Base-by-base conservation (phyloP, 2,113 vertebrate genomes). In the Aspiorhynchus laticeps region DNA sequence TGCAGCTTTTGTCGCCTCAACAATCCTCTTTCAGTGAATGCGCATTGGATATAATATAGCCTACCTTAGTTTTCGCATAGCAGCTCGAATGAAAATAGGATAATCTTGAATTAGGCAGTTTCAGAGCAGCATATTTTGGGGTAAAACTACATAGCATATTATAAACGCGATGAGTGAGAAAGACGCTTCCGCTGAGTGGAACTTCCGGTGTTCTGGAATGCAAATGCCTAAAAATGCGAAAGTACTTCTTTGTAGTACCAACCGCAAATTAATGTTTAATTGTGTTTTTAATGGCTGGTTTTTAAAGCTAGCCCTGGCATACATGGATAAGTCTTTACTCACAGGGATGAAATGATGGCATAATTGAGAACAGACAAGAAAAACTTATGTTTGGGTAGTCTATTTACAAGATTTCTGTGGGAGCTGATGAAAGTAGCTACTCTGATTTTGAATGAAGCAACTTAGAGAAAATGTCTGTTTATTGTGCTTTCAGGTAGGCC, bases 1-100 rank as follows among this genome's bases (percentile, higher is more conserved):
- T 63, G 43, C 71, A 78, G 51, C 88, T 85, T 84, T 87, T 88
- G 90, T 89, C 24, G 12, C 77, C 19, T 83, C 46, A 85, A 2
- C 80, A 86, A 3, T 21, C 33, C 24, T 26, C 79, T 77, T 88
- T 83, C 26, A 71, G 26, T 87, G 48, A 85, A 87, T 85, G 82
- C 61, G 41, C 75, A 82, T 85, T 81, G 80, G 86, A 81, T 71
- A 84, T 46, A 76, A 76, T 36, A 53, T 14, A 53, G 56, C 7
- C 21, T 26, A 59, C 71, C 56, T 51, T 74, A 11, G 76, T 67
- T 75, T 51, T 28, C 11, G n/a, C 51, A 46, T 36, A 59, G 73
- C 43, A 73, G n/a, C 53, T 19, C 19, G 7, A 73, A 79, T 59
- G 12, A 78, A 86, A 26, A 85, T 24, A 79, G 31, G 19, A 31